Evolutionary conservation across 2,797 vertebrate species (phyloP).

Genomic region (Sphenodon punctatus): DNA sequence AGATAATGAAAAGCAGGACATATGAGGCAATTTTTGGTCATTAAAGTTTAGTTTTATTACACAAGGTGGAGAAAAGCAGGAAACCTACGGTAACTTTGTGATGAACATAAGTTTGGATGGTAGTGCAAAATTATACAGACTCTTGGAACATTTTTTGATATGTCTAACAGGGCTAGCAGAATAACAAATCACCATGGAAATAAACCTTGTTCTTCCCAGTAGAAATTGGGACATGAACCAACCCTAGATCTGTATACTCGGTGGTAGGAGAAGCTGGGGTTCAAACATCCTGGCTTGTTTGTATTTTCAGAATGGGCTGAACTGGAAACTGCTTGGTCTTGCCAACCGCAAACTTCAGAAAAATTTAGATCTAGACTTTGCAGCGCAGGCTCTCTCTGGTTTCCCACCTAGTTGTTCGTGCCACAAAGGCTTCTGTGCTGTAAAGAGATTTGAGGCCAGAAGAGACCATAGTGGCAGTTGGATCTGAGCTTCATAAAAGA

Average conservation of each 20-base stretch:
- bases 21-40: background rate
- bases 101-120: background rate
- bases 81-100: background rate
- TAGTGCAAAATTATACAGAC: conserved; percentile 27
- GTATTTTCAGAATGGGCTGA: background rate
- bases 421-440: background rate
- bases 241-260: background rate
- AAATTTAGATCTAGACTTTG: background rate
- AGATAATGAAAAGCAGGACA: background rate
- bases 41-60: background rate
- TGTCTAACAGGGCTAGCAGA: conserved; percentile 42
- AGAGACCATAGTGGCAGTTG: background rate
- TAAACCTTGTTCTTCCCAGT: background rate
- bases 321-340: background rate
- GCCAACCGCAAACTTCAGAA: background rate
- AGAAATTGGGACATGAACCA: background rate
- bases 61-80: background rate
- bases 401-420: background rate
- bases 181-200: background rate
- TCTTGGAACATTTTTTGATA: background rate
- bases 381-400: background rate
- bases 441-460: background rate
- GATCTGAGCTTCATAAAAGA: background rate
- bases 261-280: background rate
- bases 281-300: background rate